phyloP scores from a whole-genome alignment of 2,113 vertebrate species.

The Ictalurus furcatus region DNA sequence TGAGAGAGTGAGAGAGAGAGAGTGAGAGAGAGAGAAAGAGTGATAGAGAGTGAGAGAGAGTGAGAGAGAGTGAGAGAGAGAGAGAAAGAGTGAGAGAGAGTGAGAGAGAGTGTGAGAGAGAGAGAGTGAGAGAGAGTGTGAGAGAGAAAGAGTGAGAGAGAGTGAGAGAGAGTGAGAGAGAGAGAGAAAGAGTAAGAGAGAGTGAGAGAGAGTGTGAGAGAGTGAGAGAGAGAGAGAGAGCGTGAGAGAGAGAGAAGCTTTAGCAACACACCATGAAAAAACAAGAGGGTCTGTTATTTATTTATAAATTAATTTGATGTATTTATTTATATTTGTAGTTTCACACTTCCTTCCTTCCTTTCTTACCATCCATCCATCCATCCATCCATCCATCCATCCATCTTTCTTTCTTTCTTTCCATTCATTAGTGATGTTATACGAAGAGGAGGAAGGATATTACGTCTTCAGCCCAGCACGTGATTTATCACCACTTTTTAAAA shows the following conservation, averaged over 20 bases:
- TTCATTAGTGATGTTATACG: background rate
- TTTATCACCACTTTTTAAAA: background rate
- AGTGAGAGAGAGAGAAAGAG: background rate
- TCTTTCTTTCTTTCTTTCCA: background rate
- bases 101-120: background rate
- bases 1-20: background rate
- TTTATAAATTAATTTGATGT: background rate
- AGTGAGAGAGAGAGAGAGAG: background rate
- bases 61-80: background rate
- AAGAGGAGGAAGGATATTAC: background rate
- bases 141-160: too few relatives aligned
- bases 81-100: background rate
- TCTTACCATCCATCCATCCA: background rate
- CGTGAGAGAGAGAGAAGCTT: background rate
- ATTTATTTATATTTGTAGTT: background rate
- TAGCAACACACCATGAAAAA: background rate
- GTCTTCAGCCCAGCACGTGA: too few relatives aligned
- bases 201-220: background rate
- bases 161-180: background rate
- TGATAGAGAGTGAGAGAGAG: rapidly evolving
- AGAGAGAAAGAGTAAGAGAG: background rate
- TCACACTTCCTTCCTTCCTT: background rate
- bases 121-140: background rate
- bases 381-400: background rate
- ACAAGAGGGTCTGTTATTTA: background rate